A percentile compares a stretch with the other conserved stretches of the same genome.
phyloP scores from a whole-genome alignment of 2,888 invertebrate genomes.

The Dicyrtomina minuta region DNA sequence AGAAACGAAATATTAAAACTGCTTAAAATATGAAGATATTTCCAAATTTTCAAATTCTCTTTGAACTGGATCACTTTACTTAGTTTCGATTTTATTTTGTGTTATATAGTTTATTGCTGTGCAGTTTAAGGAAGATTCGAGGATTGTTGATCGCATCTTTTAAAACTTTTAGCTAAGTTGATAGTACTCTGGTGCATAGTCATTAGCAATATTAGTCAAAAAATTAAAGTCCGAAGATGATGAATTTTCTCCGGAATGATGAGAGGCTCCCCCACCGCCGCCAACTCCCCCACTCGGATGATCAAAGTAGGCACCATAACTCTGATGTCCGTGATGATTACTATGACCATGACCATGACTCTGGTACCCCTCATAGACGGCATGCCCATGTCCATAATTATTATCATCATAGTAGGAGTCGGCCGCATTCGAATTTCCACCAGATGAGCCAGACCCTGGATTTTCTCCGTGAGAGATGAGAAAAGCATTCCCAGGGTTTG shows the following conservation, averaged over 20 bases:
- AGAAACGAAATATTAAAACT: too few relatives aligned
- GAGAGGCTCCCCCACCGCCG: background rate
- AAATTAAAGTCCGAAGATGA: constrained; percentile 89
- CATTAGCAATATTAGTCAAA: constrained; percentile 85
- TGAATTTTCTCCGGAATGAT: constrained; percentile 39
- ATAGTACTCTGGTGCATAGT: constrained; percentile 90
- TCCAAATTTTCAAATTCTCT: too few relatives aligned
- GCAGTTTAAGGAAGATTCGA: background rate
- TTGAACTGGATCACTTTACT: too few relatives aligned
- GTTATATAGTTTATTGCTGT: too few relatives aligned
- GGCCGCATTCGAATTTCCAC: background rate
- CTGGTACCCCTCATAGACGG: constrained; percentile 15
- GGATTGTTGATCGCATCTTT: too few relatives aligned
- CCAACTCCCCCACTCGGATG: background rate
- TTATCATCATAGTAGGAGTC: constrained; percentile 18
- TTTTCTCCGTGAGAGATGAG: background rate
- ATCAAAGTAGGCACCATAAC: constrained; percentile 21
- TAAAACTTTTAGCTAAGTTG: constrained; percentile 66
- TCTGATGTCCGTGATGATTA: constrained; percentile 6
- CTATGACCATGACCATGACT: background rate
- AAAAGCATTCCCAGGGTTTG: background rate
- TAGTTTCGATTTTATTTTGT: too few relatives aligned
- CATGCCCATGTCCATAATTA: constrained; percentile 7
- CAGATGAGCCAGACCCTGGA: background rate
- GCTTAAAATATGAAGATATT: too few relatives aligned